Base-by-base conservation (phyloP, 2,888 invertebrate genomes). In the Acheta domesticus region DNA sequence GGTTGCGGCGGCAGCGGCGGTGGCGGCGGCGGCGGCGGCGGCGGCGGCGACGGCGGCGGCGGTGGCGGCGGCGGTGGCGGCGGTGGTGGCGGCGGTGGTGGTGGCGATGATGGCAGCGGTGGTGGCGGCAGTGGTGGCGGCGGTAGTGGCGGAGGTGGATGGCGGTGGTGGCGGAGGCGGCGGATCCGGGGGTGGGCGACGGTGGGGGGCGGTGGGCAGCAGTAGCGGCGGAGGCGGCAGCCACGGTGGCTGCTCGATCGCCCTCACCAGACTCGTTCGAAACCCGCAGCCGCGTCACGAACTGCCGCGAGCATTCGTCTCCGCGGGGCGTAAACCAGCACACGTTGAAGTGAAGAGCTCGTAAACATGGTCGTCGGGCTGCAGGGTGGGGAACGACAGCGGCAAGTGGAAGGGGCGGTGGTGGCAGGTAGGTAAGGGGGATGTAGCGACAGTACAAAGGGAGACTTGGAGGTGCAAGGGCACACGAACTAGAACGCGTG, bases 261-360 rank as follows among this genome's bases (percentile, higher is more conserved):
- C 62, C 62, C 14, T 14, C 14, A 8, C 4, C 62, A 62, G 62
- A 62, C 62, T 62, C 62, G 62, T 62, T 62, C 62, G n/a, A n/a
- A 62, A 62, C 16, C n/a, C 62, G 62, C 14, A 62, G 62, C 16
- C 62, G 62, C 14, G 62, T 62, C 62, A n/a, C 62, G 16, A 62
- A 62, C 62, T 62, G 62, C 62, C 62, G 16, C 62, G 62, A 62
- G 62, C 62, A 62, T 62, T 62, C 62, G 62, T 62, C 62, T 62
- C 62, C n/a, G 62, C 62, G 62, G 62, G 62, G 11, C n/a, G 62
- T 62, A 62, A 62, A 62, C 14, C 62, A 62, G 62, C 14, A n/a
- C n/a, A 62, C n/a, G 62, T 62, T 62, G 62, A 14, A 19, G 62
- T 14, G 62, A 62, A 62, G 62, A 62, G 62, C 16, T 62, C 62